Conservation (phyloP, 2,113 vertebrate species). For the Natator depressus region DNA sequence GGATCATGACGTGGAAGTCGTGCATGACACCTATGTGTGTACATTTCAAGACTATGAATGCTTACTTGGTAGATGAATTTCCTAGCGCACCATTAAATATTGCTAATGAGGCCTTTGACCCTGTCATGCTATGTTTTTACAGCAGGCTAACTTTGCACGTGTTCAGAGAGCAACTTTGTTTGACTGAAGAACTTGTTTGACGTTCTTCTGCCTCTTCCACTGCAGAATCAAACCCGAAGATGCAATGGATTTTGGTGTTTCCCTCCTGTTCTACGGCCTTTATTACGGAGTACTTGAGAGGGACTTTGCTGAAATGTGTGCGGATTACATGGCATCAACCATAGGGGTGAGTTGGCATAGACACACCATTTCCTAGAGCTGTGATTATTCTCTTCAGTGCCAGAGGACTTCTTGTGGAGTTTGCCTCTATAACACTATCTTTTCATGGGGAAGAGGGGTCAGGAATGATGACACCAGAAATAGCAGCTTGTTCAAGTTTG, state of each 20-base stretch:
- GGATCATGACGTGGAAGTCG: not conserved
- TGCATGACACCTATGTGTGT: fast-evolving
- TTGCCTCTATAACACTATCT: not conserved
- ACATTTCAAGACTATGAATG: fast-evolving
- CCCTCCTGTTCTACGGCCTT: conserved; percentile 95
- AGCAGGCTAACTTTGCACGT: not conserved
- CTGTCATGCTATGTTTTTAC: not conserved
- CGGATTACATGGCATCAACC: conserved; percentile 98
- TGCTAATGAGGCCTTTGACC: not conserved
- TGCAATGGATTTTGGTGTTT: conserved; percentile 97
- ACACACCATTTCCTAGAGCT: not conserved
- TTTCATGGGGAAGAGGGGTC: not conserved
- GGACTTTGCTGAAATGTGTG: conserved; percentile 99
- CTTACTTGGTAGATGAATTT: fast-evolving
- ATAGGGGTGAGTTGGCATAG: conserved; percentile 84
- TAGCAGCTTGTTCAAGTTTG: not conserved
- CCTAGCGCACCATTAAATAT: fast-evolving
- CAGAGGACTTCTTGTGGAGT: not conserved
- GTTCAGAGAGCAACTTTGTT: fast-evolving
- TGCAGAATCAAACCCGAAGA: conserved; percentile 97
- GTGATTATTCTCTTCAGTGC: not conserved
- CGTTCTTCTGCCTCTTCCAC: not conserved
- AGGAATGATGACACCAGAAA: not conserved
- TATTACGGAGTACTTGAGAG: conserved; percentile 97
- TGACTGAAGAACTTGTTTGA: fast-evolving